Evolutionary conservation across 2,888 invertebrate species (phyloP), one percentile per base, ranked within the genome.

Genomic region (Drosophila sordidapex): DNA sequence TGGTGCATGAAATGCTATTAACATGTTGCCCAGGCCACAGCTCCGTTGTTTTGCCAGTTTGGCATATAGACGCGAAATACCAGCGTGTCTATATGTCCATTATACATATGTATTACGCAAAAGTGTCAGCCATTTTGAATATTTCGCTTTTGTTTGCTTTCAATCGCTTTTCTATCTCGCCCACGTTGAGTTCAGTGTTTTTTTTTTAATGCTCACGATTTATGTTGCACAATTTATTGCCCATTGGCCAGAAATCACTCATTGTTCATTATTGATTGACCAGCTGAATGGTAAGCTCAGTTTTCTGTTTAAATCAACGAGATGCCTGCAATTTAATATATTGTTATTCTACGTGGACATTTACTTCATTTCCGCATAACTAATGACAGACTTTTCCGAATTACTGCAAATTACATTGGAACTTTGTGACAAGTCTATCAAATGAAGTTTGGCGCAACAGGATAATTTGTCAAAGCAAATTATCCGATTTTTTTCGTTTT

Each of bases 101-200:
- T 60, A 51, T 56, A 51, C 27, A 60, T 35, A 35, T 43, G 33
- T 46, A 67, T 73, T 62, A 51, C 74, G 62, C 74, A 77, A 69
- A 71, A 38, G 15, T 79, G 91, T 89, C 91, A 76, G 92, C 91
- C 91, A 91, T 91, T 92, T 91, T 91, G 91, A 90, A 91, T 87
- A 90, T 91, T 71, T 70, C 57, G 74, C 67, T 70, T 75, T 77
- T 75, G 78, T 74, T 71, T 74, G 75, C 74, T 40, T 61, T 80
- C 68, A 78, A 67, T 68, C 62, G 80, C 52, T 64, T 69, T 64
- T 61, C 80, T 56, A 70, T 75, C 49, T 57, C 56, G 33, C 4
- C 40, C 40, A 57, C 40, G 57, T 40, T 40, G 40, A 31, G 60
- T 25, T 74, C 62, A 53, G 43, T 43, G 0, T 27, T 27, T 63